Conservation (phyloP, 2,888 invertebrate genomes). For the Dione vanillae region DNA sequence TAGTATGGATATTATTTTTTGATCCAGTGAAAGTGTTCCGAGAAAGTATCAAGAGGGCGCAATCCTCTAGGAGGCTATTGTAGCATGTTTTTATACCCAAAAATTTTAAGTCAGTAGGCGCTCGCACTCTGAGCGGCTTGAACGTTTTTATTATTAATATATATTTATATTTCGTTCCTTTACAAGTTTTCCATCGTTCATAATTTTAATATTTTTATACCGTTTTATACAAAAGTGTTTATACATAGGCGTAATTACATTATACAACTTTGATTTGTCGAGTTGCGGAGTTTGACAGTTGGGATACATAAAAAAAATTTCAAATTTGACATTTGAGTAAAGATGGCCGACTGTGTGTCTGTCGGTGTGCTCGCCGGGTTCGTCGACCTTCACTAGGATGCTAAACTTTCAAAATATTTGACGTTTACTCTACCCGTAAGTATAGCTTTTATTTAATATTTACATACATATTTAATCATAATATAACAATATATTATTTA, state of each 20-base stretch:
- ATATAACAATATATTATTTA: too few species aligned
- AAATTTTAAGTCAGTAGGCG: slow-evolving; percentile 85
- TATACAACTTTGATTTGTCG: slow-evolving; percentile 56
- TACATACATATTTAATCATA: background rate
- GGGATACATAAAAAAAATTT: slow-evolving; percentile 57
- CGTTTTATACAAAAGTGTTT: slow-evolving; percentile 83
- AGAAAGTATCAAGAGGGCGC: slow-evolving; percentile 71
- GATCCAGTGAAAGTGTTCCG: slow-evolving; percentile 36
- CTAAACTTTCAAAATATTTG: slow-evolving; percentile 79
- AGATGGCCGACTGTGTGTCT: slow-evolving; percentile 79
- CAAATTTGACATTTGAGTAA: slow-evolving; percentile 70
- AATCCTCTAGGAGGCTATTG: slow-evolving; percentile 77
- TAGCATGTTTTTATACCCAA: slow-evolving; percentile 85
- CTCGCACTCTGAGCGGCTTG: slow-evolving; percentile 82
- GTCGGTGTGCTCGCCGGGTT: slow-evolving; percentile 69
- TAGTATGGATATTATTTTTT: slow-evolving; percentile 11
- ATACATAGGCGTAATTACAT: slow-evolving; percentile 78
- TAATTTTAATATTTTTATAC: slow-evolving; percentile 85
- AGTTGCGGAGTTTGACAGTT: slow-evolving; percentile 71
- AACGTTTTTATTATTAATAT: slow-evolving; percentile 84
- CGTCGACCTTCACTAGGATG: slow-evolving; percentile 78
- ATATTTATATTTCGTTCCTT: slow-evolving; percentile 85
- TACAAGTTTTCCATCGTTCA: slow-evolving; percentile 84
- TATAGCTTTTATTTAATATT: slow-evolving; percentile 51
- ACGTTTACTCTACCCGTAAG: slow-evolving; percentile 80